phyloP scores from a whole-genome alignment of 2,113 vertebrate species.

The Enhydra lutris region DNA sequence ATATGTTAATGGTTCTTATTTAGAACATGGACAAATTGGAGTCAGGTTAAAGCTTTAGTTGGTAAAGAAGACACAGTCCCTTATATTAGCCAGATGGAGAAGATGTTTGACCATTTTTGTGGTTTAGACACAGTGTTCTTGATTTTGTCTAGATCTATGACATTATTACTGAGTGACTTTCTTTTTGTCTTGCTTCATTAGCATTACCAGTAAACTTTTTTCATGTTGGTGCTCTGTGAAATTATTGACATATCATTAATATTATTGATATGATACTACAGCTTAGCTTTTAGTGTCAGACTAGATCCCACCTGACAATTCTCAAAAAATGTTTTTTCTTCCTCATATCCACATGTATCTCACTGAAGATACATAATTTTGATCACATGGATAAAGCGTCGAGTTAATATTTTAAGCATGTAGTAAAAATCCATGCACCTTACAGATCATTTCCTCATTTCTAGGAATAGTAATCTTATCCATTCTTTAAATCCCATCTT shows the following conservation, averaged over 20 bases:
- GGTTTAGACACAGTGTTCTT: not conserved
- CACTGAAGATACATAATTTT: not conserved
- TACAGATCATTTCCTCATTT: not conserved
- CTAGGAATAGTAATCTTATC: not conserved
- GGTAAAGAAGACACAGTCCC: not conserved
- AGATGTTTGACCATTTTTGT: not conserved
- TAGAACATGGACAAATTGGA: not conserved
- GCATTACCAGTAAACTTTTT: not conserved
- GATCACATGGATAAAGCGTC: not conserved
- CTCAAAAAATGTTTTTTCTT: not conserved
- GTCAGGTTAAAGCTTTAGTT: not conserved
- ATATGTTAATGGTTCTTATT: not conserved
- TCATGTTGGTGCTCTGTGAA: not conserved
- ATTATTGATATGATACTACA: not conserved
- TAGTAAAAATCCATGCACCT: not conserved
- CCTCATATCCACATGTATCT: rapidly evolving
- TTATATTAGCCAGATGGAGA: too few relatives aligned
- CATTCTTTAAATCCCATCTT: not conserved
- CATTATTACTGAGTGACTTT: not conserved
- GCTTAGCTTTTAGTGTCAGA: not conserved
- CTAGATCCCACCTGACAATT: not conserved
- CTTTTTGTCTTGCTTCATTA: not conserved
- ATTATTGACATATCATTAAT: not conserved
- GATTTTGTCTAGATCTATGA: not conserved
- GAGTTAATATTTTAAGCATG: not conserved